These are phyloP conservation scores for Tetranychus piercei DNA, from an alignment of 2,888 invertebrate species.

Conservation along the genomic window DNA sequence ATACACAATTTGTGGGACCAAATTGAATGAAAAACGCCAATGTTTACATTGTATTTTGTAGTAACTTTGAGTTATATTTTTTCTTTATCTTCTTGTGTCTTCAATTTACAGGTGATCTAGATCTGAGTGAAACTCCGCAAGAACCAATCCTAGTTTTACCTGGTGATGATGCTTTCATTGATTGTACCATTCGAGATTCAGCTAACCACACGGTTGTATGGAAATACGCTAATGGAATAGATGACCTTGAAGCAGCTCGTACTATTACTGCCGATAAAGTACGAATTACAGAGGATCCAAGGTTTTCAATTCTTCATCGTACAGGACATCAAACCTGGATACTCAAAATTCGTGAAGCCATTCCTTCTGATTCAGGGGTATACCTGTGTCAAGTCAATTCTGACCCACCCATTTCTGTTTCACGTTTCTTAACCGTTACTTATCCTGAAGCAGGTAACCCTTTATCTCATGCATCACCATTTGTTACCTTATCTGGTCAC, in stretches of 20 bases:
- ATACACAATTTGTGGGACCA: too few species aligned
- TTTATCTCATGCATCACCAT: background rate
- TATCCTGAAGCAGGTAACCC: slow-evolving; percentile 37
- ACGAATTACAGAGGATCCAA: slow-evolving; percentile 52
- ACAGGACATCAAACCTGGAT: slow-evolving; percentile 76
- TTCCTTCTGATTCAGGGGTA: slow-evolving; percentile 51
- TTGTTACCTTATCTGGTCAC: slow-evolving; percentile 8
- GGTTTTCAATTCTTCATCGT: slow-evolving; percentile 55
- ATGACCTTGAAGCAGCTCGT: slow-evolving; percentile 2
- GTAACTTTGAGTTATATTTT: background rate
- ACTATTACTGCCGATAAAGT: slow-evolving; percentile 52
- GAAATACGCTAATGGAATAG: slow-evolving; percentile 17
- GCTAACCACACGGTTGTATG: slow-evolving; percentile 46
- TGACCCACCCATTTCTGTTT: slow-evolving; percentile 54
- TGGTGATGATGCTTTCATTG: slow-evolving; percentile 58
- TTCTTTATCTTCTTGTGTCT: background rate
- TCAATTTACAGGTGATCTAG: background rate
- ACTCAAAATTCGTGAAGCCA: slow-evolving; percentile 52
- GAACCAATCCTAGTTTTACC: slow-evolving; percentile 42
- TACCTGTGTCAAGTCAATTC: slow-evolving; percentile 67
- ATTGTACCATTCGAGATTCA: slow-evolving; percentile 54
- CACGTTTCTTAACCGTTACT: slow-evolving; percentile 54
- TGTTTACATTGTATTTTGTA: background rate
- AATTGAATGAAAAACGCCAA: background rate
- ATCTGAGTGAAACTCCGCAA: background rate